phyloP scores from a whole-genome alignment of 2,797 vertebrate species.

The Enteromius anoplus region DNA sequence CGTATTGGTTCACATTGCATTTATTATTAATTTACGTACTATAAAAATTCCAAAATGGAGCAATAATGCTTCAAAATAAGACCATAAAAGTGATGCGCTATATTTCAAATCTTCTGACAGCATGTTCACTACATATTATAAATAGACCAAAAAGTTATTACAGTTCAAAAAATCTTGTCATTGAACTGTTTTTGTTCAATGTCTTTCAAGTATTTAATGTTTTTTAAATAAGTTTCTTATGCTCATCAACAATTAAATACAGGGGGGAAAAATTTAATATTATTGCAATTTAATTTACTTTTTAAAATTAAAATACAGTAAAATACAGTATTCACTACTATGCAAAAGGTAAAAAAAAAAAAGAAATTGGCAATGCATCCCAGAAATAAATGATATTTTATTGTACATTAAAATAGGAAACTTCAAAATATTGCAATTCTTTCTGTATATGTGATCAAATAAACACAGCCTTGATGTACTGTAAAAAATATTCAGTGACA shows the following conservation, averaged over 20 bases:
- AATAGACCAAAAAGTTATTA: not conserved
- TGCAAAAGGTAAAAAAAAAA: not conserved
- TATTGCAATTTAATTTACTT: not conserved
- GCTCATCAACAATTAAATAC: not conserved
- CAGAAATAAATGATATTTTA: not conserved
- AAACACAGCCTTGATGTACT: not conserved
- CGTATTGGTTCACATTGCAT: not conserved
- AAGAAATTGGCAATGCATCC: not conserved
- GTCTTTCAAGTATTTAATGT: too few relatives aligned
- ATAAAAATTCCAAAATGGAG: not conserved
- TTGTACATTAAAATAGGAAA: not conserved
- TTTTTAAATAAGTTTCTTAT: not conserved
- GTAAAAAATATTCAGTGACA: too few relatives aligned
- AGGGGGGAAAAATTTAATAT: not conserved
- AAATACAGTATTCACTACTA: too few relatives aligned
- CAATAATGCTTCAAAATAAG: not conserved
- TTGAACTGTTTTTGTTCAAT: too few relatives aligned
- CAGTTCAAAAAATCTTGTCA: too few relatives aligned
- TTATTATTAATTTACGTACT: not conserved
- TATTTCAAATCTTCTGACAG: conserved; percentile 1
- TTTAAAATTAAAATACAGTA: too few relatives aligned
- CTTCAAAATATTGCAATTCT: not conserved
- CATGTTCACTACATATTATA: not conserved
- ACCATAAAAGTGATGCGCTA: not conserved
- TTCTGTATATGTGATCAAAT: not conserved